Evolutionary conservation across 2,888 invertebrate species (phyloP), one percentile per base, ranked within the genome.

Genomic region (Melinopterus prodromus): DNA sequence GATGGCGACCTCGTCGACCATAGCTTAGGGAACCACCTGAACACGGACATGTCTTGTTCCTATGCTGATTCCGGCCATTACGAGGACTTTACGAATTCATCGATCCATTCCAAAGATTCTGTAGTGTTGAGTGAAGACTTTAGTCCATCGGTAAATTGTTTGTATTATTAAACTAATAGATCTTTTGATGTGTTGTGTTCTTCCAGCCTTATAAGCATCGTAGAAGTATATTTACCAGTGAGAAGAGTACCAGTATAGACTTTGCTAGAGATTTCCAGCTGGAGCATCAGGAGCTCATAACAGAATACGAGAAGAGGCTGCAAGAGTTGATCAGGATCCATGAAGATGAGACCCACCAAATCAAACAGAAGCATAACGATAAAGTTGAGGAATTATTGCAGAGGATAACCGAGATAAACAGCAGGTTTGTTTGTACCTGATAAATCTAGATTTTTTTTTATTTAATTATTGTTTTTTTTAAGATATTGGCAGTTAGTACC

Each of bases 11-110:
- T 81, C 15, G 78, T 80, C 14, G 81, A 80, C 72, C 69, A 69
- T 37, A 85, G 85, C 76, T 83, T 84, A 6, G 86, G 84, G 77
- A 84, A 85, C 53, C 82, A 83, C 70, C 70, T 81, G 15, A 72
- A 72, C 16, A 84, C 84, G 16, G 95, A 95, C 87, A 92, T 95
- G 91, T 94, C 94, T 85, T 93, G 93, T 83, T 96, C 96, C 37
- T 93, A 95, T 86, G 94, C 95, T 79, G 96, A 96, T 89, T 96
- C 96, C 6, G 97, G 97, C 71, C 95, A 96, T 90, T 96, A 95
- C 89, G 97, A 97, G 88, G 96, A 96, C 89, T 88, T 94, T 84
- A 93, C 93, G 16, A 93, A 93, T 85, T 95, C 95, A 77, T 95
- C 95, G 78, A 90, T 95, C 82, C 94, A 95, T 89, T 95, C 95